phyloP scores from a whole-genome alignment of 1,140 invertebrate species.

The Popillia japonica region DNA sequence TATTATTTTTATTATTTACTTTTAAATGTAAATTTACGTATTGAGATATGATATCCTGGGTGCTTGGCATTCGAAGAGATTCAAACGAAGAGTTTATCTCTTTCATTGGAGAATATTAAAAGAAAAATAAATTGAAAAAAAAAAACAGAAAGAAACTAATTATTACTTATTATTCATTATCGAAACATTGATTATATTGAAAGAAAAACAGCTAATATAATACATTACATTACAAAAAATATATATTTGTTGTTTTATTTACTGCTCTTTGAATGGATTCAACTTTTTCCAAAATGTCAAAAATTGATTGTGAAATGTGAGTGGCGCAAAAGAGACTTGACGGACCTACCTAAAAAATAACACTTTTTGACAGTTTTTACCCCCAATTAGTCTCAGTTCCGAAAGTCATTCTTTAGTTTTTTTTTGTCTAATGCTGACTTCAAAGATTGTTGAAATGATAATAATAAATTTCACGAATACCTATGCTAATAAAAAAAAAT shows the following conservation, averaged over 20 bases:
- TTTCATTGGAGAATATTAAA: conserved; percentile 12
- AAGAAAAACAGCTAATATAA: conserved; percentile 32
- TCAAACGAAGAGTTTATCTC: background rate
- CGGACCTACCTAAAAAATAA: too few species aligned
- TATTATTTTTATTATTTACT: conserved; percentile 36
- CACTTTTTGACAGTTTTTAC: too few species aligned
- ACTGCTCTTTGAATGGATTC: too few species aligned
- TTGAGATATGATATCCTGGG: conserved; percentile 6
- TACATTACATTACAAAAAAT: conserved; percentile 32
- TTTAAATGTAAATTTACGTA: conserved; percentile 38
- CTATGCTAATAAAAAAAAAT: too few species aligned
- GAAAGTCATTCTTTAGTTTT: too few species aligned
- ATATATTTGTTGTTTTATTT: conserved; percentile 21
- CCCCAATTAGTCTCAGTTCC: too few species aligned
- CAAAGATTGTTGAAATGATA: too few species aligned
- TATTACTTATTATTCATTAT: conserved; percentile 34
- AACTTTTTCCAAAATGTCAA: too few species aligned
- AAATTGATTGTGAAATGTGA: too few species aligned
- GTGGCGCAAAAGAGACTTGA: too few species aligned
- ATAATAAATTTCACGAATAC: too few species aligned
- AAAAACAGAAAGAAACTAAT: conserved; percentile 25
- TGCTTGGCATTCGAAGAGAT: conserved; percentile 32
- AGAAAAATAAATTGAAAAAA: background rate
- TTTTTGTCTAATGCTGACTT: too few species aligned
- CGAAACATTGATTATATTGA: conserved; percentile 35